Percentiles rank a stretch among this genome's conserved stretches.
Conservation (phyloP, 2,888 invertebrate genomes). For the Drosophila conformis region DNA sequence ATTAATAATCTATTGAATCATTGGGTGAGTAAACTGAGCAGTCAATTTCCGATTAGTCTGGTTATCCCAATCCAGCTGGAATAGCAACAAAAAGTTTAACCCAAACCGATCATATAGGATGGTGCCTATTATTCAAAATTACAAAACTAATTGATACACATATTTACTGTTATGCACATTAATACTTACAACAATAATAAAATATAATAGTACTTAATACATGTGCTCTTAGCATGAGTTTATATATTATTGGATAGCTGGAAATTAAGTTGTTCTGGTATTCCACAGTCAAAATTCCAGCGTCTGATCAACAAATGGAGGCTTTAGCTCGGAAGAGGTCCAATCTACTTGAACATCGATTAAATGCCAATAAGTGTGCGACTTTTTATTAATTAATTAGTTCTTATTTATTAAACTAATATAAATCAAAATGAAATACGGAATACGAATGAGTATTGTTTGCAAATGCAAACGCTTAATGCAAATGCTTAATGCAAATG, state of each 20-base stretch:
- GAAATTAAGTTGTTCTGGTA: neutral
- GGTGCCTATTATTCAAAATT: neutral
- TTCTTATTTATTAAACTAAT: neutral
- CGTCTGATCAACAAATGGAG: slow-evolving; percentile 39
- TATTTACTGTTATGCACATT: neutral
- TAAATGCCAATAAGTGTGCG: slow-evolving; percentile 68
- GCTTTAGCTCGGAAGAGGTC: slow-evolving; percentile 35
- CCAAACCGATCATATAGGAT: neutral
- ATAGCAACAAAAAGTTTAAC: too few relatives aligned
- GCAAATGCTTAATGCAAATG: neutral
- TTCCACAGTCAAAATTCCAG: neutral
- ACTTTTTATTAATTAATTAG: neutral
- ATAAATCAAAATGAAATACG: too few relatives aligned
- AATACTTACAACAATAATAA: neutral
- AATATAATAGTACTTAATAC: neutral
- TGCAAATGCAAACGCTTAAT: neutral
- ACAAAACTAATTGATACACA: neutral
- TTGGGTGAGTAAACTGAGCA: too few relatives aligned
- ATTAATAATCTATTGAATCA: too few relatives aligned
- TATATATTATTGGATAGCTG: neutral
- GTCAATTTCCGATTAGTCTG: too few relatives aligned
- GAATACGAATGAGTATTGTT: neutral
- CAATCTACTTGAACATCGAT: slow-evolving; percentile 70
- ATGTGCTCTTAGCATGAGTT: neutral
- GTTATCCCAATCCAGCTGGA: too few relatives aligned